Evolutionary conservation across 2,797 vertebrate genomes (phyloP).

Genomic region (Anguilla pacifica): DNA sequence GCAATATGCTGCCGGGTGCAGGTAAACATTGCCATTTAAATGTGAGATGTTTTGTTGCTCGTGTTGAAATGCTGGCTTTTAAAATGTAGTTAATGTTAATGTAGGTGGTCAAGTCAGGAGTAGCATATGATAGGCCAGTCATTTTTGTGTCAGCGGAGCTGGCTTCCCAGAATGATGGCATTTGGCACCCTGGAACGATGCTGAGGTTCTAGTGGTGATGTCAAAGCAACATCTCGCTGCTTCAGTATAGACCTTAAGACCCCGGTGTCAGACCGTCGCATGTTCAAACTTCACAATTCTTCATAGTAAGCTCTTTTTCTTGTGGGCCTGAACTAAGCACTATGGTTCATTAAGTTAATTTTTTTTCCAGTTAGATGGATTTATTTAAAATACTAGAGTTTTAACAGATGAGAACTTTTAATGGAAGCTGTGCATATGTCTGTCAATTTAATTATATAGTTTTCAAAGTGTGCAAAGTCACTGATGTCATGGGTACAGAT

Average conservation of each 20-base stretch:
- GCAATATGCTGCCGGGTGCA: background rate
- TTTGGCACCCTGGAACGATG: background rate
- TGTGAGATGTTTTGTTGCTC: background rate
- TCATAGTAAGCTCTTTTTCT: slow-evolving; percentile 4
- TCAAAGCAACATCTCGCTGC: background rate
- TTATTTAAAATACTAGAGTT: background rate
- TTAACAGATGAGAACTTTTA: slow-evolving; percentile 27
- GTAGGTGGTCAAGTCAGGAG: background rate
- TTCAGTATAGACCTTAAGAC: background rate
- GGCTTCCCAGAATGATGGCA: background rate
- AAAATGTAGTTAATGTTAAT: background rate
- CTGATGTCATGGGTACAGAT: slow-evolving; percentile 55
- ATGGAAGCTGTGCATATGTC: slow-evolving; percentile 49
- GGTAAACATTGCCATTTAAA: background rate
- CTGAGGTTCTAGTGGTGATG: background rate
- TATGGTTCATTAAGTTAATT: background rate
- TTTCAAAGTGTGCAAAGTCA: slow-evolving; percentile 32
- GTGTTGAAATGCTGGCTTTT: background rate
- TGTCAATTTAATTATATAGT: slow-evolving; percentile 29
- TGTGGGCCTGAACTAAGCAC: slow-evolving; percentile 1
- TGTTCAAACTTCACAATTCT: background rate
- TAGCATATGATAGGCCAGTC: background rate
- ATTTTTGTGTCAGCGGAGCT: background rate
- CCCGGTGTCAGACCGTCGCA: background rate
- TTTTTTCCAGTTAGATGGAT: background rate